Base-by-base conservation (phyloP, 2,797 vertebrate genomes). In the Gymnocypris eckloni region DNA sequence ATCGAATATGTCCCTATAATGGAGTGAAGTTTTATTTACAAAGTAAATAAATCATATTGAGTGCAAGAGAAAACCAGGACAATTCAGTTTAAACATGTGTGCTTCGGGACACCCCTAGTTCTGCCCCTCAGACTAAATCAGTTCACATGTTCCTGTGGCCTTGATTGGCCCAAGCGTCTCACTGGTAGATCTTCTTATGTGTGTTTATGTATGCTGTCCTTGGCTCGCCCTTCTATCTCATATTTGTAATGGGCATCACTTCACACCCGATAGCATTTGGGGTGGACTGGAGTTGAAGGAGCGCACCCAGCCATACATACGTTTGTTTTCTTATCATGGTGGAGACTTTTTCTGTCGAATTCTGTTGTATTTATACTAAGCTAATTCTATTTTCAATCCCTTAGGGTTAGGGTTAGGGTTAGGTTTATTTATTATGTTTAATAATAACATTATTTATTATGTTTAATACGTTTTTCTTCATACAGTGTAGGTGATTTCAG, bases 221-320 rank as follows among this genome's bases (percentile, higher is more conserved):
- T 67, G 69, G 43, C 54, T 84, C 20, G 43, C 54, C 83, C 71
- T 81, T 81, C 28, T 52, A 50, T 70, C 71, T 79, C 61, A 39
- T 56, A 50, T 43, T 77, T 81, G 33, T 77, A 82, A 50, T 71
- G 56, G 43, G 22, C 54, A 85, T 77, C 83, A 82, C 83, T 85
- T 88, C 85, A 54, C 83, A 87, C 86, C 64, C 86, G 45, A 85
- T 82, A 82, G 28, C 13, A 59, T 70, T 52, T 70, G 73, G 18
- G 79, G 75, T 79, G 52, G 39, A 67, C 59, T 72, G 61, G 33
- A 82, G 72, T 77, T 85, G 56, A 67, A 59, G 37, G 83, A 64
- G 25, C 48, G 59, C 71, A 22, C 79, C 15, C 15, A 81, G 52
- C 52, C 48, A 6, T n/a, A 54, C 56, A 76, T 37, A 84, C 2